Evolutionary conservation across 2,888 invertebrate genomes (phyloP), one percentile per base, ranked within the genome.

Genomic region (Pseudococcus jackbeardsleyi): DNA sequence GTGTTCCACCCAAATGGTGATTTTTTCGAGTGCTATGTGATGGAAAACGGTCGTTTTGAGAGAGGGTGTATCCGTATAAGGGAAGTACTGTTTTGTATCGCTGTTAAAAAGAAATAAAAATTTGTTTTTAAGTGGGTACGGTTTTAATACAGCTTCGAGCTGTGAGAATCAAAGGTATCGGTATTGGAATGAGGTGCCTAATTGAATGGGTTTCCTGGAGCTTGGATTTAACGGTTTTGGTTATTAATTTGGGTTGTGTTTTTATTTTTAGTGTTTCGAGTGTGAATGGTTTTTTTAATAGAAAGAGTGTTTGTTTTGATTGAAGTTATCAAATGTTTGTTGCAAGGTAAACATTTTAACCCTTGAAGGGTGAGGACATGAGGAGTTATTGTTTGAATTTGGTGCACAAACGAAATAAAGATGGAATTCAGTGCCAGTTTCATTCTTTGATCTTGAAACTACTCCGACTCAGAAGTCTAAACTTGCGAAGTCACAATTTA

Each of bases 41-140:
- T 39, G 33, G 33, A 33, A 72, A 72, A 72, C 72, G 7, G 33
- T 15, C 17, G 33, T 33, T 72, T 72, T 72, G 5, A 15, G 12
- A 72, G 33, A 72, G 72, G 72, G 72, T 72, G 72, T 26, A 22
- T 17, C 72, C 64, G 22, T 64, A 64, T 64, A 72, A 72, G 72
- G 72, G 72, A 72, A 72, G 72, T 39, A 33, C 22, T 33, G 72
- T 39, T 72, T 72, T 72, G 72, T 72, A 33, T 72, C 17, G 72
- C 33, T 7, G 33, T 72, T 72, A 72, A 33, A 72, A 72, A 72
- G 33, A 12, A 64, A 72, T 72, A 72, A 33, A 72, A 33, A 33
- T 17, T 12, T 33, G 6, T 12, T 72, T 33, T 72, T 72, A 72
- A 72, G 72, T 72, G 72, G 72, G 72, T 72, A 33, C 33, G 5